Conservation (phyloP, 2,888 invertebrate genomes). For the Drosophila fungiperda region DNA sequence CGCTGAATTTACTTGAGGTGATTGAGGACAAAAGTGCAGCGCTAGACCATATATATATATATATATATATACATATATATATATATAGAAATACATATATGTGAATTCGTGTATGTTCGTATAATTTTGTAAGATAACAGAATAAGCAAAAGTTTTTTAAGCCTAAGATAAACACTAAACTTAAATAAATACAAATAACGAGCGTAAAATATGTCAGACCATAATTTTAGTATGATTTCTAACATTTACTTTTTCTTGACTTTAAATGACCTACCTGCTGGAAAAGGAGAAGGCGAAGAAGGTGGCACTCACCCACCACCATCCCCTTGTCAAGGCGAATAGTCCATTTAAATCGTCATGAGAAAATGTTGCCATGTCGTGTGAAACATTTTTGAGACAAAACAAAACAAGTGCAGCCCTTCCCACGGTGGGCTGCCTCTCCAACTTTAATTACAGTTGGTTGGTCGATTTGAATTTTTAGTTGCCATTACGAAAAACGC, state of each 20-base stretch:
- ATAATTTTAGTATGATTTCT: constrained; percentile 55
- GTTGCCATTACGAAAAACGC: constrained; percentile 63
- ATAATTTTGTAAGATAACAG: constrained; percentile 62
- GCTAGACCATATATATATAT: constrained; percentile 28
- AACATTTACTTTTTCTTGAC: constrained; percentile 34
- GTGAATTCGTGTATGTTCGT: constrained; percentile 34
- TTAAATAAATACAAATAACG: constrained; percentile 59
- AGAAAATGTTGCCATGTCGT: constrained; percentile 70
- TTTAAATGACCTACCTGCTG: constrained; percentile 19
- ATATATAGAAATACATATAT: constrained; percentile 33
- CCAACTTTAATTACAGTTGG: constrained; percentile 79
- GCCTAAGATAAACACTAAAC: constrained; percentile 52
- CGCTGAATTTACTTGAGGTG: constrained; percentile 13
- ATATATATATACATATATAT: constrained; percentile 23
- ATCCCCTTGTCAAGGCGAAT: constrained; percentile 19
- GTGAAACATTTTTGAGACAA: constrained; percentile 66
- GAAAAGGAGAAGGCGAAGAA: not conserved
- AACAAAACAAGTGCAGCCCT: constrained; percentile 77
- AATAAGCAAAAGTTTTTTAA: constrained; percentile 55
- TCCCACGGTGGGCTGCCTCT: constrained; percentile 69
- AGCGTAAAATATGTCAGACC: constrained; percentile 52
- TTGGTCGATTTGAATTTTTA: constrained; percentile 66
- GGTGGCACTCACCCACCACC: constrained; percentile 2
- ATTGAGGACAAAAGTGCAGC: constrained; percentile 25
- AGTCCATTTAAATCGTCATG: constrained; percentile 72